These are phyloP conservation scores for Campylorhamphus procurvoides DNA, from an alignment of 2,113 vertebrate species.

Conservation along the genomic window DNA sequence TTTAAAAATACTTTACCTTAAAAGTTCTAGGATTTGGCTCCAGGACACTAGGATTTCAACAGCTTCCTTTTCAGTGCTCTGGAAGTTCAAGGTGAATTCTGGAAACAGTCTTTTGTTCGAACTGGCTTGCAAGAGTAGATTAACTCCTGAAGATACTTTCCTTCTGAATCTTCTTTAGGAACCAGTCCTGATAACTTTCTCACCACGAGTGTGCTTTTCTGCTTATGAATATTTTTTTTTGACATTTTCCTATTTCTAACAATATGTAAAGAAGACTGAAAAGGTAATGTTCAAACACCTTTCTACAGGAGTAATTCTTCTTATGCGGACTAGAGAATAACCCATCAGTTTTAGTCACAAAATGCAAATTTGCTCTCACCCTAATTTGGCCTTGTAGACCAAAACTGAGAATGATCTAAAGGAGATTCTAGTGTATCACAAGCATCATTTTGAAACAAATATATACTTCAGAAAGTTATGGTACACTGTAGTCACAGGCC, in stretches of 20 bases:
- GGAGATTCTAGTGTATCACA: neutral
- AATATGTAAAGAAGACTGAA: neutral
- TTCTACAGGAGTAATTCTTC: neutral
- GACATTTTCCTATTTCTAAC: neutral
- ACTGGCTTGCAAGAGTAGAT: neutral
- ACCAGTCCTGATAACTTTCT: neutral
- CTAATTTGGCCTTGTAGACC: neutral
- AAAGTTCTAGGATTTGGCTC: neutral
- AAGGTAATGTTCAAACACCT: neutral
- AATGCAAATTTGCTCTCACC: neutral
- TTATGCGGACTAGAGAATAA: neutral
- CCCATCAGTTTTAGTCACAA: neutral
- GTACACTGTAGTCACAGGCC: neutral
- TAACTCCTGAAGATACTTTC: neutral
- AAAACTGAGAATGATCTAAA: neutral
- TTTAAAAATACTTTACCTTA: constrained; percentile 16
- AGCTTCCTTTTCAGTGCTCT: neutral
- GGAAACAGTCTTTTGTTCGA: neutral
- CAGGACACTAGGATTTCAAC: neutral
- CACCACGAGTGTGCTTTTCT: neutral
- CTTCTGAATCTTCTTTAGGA: neutral
- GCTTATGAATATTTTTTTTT: neutral
- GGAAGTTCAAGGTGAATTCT: neutral
- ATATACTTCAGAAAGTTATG: neutral
- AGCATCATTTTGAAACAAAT: neutral